Percentiles rank a stretch among this genome's conserved stretches.
Evolutionary conservation across 2,113 vertebrate species (phyloP).

Genomic region (Psilopogon haemacephalus): DNA sequence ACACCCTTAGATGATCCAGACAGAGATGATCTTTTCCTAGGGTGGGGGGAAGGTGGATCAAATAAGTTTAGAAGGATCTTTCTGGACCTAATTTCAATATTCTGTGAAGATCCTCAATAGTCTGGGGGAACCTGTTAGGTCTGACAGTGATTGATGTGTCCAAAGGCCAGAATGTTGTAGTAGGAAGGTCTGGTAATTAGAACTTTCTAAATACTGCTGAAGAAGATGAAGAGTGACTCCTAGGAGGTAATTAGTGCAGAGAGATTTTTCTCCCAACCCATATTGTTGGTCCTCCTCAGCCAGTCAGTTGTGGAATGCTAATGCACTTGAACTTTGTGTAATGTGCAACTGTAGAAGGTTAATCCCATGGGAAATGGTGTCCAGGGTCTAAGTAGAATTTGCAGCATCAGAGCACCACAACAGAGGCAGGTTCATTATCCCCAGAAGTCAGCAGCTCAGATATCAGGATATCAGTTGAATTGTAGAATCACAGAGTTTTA

Average conservation of each 20-base stretch:
- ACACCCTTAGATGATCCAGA: not conserved
- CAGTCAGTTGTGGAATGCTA: not conserved
- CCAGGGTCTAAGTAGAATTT: not conserved
- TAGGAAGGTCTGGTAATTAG: not conserved
- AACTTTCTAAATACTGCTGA: not conserved
- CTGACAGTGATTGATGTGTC: not conserved
- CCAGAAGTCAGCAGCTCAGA: not conserved
- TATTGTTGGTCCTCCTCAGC: not conserved
- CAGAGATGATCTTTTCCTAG: not conserved
- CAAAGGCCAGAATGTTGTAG: not conserved
- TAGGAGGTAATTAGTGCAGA: not conserved
- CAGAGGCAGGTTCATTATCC: not conserved
- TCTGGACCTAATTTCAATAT: not conserved
- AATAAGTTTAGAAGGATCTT: not conserved
- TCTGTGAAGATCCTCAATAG: not conserved
- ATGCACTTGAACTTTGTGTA: no score
- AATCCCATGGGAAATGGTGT: not conserved
- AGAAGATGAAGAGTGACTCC: not conserved
- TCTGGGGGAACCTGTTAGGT: not conserved
- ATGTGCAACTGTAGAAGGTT: not conserved
- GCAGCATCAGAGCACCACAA: not conserved
- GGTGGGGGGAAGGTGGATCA: rapidly evolving
- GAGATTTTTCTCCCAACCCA: not conserved
- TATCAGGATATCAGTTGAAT: no score
- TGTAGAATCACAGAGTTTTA: no score